Conservation (phyloP, 2,797 vertebrate genomes). For the Pteropus rufus region DNA sequence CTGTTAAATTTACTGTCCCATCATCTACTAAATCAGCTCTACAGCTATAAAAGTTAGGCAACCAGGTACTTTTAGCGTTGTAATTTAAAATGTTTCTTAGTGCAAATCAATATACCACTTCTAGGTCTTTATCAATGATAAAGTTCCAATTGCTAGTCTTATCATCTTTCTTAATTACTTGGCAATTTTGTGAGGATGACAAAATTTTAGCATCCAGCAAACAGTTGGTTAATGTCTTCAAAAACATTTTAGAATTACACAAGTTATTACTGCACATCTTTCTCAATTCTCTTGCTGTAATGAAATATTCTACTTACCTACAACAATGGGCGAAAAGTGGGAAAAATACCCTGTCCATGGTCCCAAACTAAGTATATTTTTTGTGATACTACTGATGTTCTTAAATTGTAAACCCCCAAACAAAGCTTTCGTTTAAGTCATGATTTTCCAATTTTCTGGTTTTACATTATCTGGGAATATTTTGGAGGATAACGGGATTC, state of each 20-base stretch:
- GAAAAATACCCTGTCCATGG: not conserved
- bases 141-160: constrained; percentile 19
- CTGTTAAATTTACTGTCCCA: constrained; percentile 65
- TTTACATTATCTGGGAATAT: not conserved
- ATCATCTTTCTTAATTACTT: constrained; percentile 27
- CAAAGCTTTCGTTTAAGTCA: not conserved
- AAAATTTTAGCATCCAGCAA: not conserved
- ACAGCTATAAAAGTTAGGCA: constrained; percentile 52
- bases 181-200: not conserved
- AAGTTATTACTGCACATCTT: not conserved
- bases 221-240: not conserved
- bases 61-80: constrained; percentile 41
- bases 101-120: constrained; percentile 68
- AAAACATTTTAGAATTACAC: not conserved
- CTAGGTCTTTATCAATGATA: constrained; percentile 57
- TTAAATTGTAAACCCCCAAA: not conserved
- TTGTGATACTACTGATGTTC: not conserved
- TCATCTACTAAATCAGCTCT: constrained; percentile 64
- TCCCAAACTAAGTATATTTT: not conserved
- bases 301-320: not conserved
- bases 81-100: constrained; percentile 13
- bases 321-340: not conserved
- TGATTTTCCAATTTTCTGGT: not conserved
- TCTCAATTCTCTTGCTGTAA: not conserved
- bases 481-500: not conserved